These are phyloP conservation scores for Sinella curviseta DNA, from an alignment of 1,140 invertebrate genomes.

Conservation along the genomic window DNA sequence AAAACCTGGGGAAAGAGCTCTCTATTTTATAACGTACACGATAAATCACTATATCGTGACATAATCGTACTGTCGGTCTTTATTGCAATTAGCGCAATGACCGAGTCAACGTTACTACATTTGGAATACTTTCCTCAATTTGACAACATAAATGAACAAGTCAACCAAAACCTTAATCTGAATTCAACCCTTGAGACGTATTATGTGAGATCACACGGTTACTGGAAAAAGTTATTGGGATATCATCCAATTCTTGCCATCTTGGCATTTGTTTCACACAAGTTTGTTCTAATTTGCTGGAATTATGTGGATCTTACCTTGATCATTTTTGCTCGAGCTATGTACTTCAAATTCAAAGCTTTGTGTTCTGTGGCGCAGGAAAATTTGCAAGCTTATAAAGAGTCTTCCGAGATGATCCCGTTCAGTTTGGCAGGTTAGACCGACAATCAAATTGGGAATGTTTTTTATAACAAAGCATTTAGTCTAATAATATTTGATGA, in stretches of 20 bases:
- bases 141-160: neutral
- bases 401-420: neutral
- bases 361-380: constrained; percentile 18
- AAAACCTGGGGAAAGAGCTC: neutral
- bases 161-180: neutral
- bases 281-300: constrained; percentile 33
- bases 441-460: neutral
- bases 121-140: neutral
- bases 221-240: constrained; percentile 28
- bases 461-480: neutral
- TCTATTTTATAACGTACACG: neutral
- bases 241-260: constrained; percentile 23
- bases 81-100: neutral
- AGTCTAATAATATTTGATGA: neutral
- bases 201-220: constrained; percentile 20
- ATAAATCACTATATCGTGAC: neutral
- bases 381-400: neutral
- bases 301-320: constrained; percentile 31
- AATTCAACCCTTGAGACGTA: neutral
- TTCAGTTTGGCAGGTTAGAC: neutral
- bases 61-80: neutral
- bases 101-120: constrained; percentile 4
- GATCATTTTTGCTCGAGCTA: constrained; percentile 18
- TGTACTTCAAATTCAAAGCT: constrained; percentile 34
- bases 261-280: constrained; percentile 32